Conservation (phyloP, 2,888 invertebrate genomes). For the Tetragonisca angustula region DNA sequence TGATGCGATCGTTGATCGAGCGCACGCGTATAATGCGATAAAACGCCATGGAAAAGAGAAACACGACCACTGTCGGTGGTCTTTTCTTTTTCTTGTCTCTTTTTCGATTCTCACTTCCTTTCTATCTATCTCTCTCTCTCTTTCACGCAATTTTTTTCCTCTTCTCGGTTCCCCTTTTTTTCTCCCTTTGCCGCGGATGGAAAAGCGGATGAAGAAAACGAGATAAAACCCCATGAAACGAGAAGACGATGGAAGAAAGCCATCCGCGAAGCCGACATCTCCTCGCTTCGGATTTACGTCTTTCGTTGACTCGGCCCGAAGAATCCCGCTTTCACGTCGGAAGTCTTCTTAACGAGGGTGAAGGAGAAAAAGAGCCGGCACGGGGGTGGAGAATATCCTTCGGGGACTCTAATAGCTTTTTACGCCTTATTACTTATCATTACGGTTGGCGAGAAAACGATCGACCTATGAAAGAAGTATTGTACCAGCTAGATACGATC, state of each 20-base stretch:
- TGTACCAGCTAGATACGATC: slow-evolving; percentile 25
- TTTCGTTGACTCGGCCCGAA: slow-evolving; percentile 43
- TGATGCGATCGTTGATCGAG: slow-evolving; percentile 4
- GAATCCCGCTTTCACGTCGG: slow-evolving; percentile 62
- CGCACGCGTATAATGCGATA: slow-evolving; percentile 11
- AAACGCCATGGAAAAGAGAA: background rate
- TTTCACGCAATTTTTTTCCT: too few relatives aligned
- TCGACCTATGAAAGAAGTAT: slow-evolving; percentile 30
- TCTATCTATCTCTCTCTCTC: background rate
- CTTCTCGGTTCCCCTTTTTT: background rate
- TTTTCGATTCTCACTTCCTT: background rate
- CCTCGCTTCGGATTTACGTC: slow-evolving; percentile 52
- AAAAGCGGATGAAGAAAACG: slow-evolving; percentile 54
- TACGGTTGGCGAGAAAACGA: slow-evolving; percentile 39
- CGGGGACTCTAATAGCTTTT: slow-evolving; percentile 68
- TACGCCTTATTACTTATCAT: slow-evolving; percentile 71
- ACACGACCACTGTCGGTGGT: background rate
- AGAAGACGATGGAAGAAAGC: slow-evolving; percentile 52
- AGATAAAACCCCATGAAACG: slow-evolving; percentile 59
- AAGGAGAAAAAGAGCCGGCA: slow-evolving; percentile 38
- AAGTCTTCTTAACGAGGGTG: slow-evolving; percentile 38
- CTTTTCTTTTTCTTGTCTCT: background rate
- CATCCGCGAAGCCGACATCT: slow-evolving; percentile 50
- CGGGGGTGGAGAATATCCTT: slow-evolving; percentile 58
- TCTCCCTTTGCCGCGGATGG: background rate